Conservation (phyloP, 2,797 vertebrate genomes). For the Columba guinea region DNA sequence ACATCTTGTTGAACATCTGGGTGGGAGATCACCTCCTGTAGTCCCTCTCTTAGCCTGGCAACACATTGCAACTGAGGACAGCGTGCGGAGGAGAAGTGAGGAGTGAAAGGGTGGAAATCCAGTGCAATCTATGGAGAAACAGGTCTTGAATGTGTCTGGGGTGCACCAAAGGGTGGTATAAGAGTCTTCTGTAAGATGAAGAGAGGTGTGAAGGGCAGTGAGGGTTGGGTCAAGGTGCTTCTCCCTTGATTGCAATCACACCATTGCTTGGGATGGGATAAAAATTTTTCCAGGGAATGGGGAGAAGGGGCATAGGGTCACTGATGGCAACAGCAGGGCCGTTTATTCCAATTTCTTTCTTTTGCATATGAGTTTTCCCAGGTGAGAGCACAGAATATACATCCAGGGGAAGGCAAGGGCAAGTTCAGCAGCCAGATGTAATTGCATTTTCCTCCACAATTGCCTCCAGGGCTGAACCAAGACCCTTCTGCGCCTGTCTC, state of each 20-base stretch:
- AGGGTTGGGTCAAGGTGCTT: neutral
- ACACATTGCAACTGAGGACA: neutral
- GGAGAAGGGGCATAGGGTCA: neutral
- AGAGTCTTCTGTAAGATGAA: neutral
- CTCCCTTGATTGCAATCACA: neutral
- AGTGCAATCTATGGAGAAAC: neutral
- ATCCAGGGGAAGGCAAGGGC: slow-evolving; percentile 64
- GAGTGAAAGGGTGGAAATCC: neutral
- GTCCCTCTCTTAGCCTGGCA: neutral
- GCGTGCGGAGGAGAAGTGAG: neutral
- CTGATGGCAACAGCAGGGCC: neutral
- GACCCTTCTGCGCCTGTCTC: slow-evolving; percentile 34
- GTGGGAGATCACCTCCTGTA: neutral
- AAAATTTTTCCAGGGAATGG: neutral
- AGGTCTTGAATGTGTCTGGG: neutral
- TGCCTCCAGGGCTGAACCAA: slow-evolving; percentile 52
- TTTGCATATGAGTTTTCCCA: slow-evolving; percentile 41
- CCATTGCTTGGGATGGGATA: neutral
- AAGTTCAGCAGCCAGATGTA: slow-evolving; percentile 70
- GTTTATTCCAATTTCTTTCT: slow-evolving; percentile 49
- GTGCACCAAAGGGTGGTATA: neutral
- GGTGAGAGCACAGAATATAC: slow-evolving; percentile 57
- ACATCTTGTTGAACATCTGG: neutral
- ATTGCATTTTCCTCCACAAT: slow-evolving; percentile 78
- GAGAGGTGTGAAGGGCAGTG: neutral